Evolutionary conservation across 2,888 invertebrate genomes (phyloP).

Genomic region (Cordilura impudica): DNA sequence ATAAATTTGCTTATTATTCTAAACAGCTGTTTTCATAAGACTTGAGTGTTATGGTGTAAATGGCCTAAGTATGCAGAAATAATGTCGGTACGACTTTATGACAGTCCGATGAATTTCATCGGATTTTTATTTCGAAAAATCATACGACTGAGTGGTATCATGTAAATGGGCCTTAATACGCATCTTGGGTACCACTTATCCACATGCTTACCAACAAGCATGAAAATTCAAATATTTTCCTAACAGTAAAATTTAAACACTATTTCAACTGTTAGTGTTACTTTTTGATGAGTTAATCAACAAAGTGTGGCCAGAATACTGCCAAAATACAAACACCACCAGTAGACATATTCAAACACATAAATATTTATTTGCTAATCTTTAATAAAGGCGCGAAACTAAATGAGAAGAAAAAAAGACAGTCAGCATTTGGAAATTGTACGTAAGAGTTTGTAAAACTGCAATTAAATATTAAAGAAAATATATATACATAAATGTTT

Average conservation of each 20-base stretch:
- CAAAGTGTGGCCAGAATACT: background rate
- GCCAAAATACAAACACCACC: background rate
- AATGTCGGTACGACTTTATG: too few relatives aligned
- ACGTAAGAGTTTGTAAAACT: slow-evolving; percentile 35
- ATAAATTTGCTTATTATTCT: too few relatives aligned
- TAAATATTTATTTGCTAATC: slow-evolving; percentile 48
- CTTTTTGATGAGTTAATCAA: slow-evolving; percentile 55
- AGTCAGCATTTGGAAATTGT: slow-evolving; percentile 30
- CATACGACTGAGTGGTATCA: too few relatives aligned
- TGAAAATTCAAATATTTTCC: slow-evolving; percentile 35
- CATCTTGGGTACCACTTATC: background rate
- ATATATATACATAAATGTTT: background rate
- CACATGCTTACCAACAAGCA: background rate
- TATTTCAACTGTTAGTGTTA: slow-evolving; percentile 40
- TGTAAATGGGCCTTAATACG: too few relatives aligned
- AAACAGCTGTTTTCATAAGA: too few relatives aligned
- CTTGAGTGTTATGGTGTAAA: too few relatives aligned
- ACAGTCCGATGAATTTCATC: too few relatives aligned
- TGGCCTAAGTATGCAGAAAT: too few relatives aligned
- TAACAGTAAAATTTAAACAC: slow-evolving; percentile 36
- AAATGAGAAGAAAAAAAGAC: slow-evolving; percentile 13
- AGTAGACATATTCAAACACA: slow-evolving; percentile 45
- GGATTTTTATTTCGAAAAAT: too few relatives aligned
- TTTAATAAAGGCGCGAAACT: slow-evolving; percentile 61
- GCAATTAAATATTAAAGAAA: slow-evolving; percentile 25